These are phyloP conservation scores for Psylliodes chrysocephalus DNA, from an alignment of 2,888 invertebrate genomes.

Conservation along the genomic window DNA sequence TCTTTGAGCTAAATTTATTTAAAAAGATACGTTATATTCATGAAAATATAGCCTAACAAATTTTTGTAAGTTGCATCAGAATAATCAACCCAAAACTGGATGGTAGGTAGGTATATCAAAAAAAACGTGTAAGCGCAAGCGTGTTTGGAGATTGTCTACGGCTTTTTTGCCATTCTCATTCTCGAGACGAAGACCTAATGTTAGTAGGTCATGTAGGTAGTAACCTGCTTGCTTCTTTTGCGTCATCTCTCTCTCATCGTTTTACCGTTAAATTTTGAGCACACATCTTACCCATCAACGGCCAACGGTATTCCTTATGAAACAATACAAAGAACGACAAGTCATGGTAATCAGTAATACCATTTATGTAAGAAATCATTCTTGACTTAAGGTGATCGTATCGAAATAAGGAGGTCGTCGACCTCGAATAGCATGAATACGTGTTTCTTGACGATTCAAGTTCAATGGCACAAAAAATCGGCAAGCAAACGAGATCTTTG, in stretches of 20 bases:
- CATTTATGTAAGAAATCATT: conserved; percentile 31
- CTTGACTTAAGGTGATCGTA: conserved; percentile 14
- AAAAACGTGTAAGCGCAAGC: too few relatives aligned
- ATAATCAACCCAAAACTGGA: too few relatives aligned
- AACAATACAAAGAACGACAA: conserved; percentile 16
- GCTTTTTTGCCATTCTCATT: too few relatives aligned
- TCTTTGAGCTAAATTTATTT: too few relatives aligned
- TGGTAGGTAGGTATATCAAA: too few relatives aligned
- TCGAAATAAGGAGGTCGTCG: conserved; percentile 25
- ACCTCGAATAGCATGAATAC: conserved; percentile 23
- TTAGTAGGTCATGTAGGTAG: conserved; percentile 25
- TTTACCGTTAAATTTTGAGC: conserved; percentile 25
- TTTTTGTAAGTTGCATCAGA: too few relatives aligned
- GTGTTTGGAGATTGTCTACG: too few relatives aligned
- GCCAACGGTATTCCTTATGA: conserved; percentile 18
- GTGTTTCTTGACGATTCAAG: conserved; percentile 23
- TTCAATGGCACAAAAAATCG: conserved; percentile 20
- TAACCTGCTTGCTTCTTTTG: conserved; percentile 12
- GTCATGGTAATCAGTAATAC: conserved; percentile 16
- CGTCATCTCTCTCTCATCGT: neutral
- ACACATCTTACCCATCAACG: conserved; percentile 6
- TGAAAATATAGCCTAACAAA: too few relatives aligned
- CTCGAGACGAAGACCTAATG: neutral
- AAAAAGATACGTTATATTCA: too few relatives aligned
- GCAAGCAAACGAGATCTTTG: neutral